These are phyloP conservation scores for Drosophila aldrichi DNA, from an alignment of 2,888 invertebrate genomes.

Conservation along the genomic window DNA sequence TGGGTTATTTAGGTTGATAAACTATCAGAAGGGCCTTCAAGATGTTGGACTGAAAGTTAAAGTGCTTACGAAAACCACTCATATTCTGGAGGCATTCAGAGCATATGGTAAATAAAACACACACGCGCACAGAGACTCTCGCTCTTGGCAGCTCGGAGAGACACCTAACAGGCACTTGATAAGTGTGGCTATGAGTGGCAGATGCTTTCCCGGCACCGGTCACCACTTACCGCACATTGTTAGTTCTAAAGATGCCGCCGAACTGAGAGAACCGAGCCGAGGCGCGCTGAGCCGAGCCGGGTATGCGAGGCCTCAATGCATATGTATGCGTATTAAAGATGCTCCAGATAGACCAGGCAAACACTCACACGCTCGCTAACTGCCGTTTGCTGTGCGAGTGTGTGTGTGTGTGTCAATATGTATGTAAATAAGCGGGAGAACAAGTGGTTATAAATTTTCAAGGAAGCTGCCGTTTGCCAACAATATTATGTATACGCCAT, in stretches of 20 bases:
- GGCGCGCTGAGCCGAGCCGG: constrained; percentile 51
- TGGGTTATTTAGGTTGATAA: not conserved
- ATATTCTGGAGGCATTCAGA: constrained; percentile 47
- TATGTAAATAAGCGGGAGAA: constrained; percentile 79
- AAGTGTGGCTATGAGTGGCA: constrained; percentile 48
- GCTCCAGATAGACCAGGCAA: constrained; percentile 54
- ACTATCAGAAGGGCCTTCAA: constrained; percentile 13
- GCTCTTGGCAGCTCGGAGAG: constrained; percentile 32
- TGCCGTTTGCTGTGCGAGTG: constrained; percentile 50
- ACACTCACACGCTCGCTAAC: constrained; percentile 36
- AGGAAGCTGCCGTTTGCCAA: constrained; percentile 53
- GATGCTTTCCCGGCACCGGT: constrained; percentile 25
- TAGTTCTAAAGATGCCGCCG: constrained; percentile 62
- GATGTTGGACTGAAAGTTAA: constrained; percentile 35
- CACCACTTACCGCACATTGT: constrained; percentile 62
- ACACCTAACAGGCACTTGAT: constrained; percentile 60
- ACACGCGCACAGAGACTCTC: constrained; percentile 26
- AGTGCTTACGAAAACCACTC: constrained; percentile 41
- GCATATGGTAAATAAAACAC: constrained; percentile 73
- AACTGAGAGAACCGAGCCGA: constrained; percentile 51
- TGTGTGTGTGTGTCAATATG: constrained; percentile 58
- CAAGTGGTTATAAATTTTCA: constrained; percentile 80
- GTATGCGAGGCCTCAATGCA: constrained; percentile 49
- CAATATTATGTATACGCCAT: constrained; percentile 68
- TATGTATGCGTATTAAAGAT: constrained; percentile 58